phyloP scores from a whole-genome alignment of 1,140 invertebrate species.

The Anagrus nilaparvatae region DNA sequence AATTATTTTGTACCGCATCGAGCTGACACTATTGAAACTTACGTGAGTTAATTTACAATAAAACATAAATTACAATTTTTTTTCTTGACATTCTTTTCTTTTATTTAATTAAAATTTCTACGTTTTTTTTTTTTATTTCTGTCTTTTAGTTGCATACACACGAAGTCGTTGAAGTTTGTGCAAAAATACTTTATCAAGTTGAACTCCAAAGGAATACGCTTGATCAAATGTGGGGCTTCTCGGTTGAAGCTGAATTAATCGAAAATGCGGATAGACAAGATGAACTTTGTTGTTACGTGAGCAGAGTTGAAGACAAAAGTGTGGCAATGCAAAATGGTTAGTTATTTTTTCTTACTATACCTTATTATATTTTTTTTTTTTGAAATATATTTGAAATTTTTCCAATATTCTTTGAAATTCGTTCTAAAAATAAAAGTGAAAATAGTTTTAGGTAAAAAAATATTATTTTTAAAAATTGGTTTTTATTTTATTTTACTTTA shows the following conservation, averaged over 20 bases:
- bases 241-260: conserved; percentile 91
- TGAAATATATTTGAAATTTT: conserved; percentile 1
- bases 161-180: conserved; percentile 91
- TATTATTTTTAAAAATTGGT: neutral
- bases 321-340: conserved; percentile 92
- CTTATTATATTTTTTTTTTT: conserved; percentile 8
- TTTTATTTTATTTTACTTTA: neutral
- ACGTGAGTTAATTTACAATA: conserved; percentile 65
- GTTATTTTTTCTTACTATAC: conserved; percentile 20
- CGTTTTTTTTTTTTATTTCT: conserved; percentile 3
- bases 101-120: neutral
- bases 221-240: conserved; percentile 96
- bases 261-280: conserved; percentile 93
- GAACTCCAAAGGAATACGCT: conserved; percentile 78
- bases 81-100: neutral
- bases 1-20: conserved; percentile 92
- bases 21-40: conserved; percentile 86
- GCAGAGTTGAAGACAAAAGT: conserved; percentile 87
- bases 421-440: neutral
- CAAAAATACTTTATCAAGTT: conserved; percentile 93
- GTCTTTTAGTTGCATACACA: conserved; percentile 74
- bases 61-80: neutral
- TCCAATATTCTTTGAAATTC: neutral
- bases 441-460: no score
- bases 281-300: conserved; percentile 93